Evolutionary conservation across 2,113 vertebrate genomes (phyloP).

Genomic region (Rostratula benghalensis): DNA sequence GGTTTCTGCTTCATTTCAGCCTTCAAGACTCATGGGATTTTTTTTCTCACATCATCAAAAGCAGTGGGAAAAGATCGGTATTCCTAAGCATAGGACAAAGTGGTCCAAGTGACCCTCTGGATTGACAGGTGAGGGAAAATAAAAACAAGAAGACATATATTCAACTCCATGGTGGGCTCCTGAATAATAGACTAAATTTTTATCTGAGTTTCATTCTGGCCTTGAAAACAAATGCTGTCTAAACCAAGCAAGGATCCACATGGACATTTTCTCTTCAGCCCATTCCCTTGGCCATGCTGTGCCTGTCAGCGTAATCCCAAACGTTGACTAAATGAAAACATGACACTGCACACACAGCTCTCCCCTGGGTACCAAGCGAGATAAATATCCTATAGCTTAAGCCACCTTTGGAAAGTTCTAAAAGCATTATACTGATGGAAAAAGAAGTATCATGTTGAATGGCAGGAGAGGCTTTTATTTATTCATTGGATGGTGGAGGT

Average conservation of each 20-base stretch:
- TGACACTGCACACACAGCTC: background rate
- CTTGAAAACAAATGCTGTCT: background rate
- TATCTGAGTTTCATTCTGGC: background rate
- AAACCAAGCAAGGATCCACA: background rate
- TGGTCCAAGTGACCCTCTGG: background rate
- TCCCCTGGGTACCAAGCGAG: background rate
- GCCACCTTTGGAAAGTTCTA: background rate
- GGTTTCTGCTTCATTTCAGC: constrained; percentile 38
- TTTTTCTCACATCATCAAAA: background rate
- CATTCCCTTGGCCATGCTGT: background rate
- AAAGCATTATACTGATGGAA: background rate
- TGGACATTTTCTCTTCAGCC: background rate
- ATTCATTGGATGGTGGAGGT: background rate
- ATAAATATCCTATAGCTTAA: background rate
- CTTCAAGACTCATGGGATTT: background rate
- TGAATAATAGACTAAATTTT: background rate
- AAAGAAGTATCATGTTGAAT: background rate
- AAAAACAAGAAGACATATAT: background rate
- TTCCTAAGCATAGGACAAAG: background rate
- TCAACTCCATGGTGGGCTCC: background rate
- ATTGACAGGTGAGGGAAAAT: background rate
- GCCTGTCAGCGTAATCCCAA: background rate
- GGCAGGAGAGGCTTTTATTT: background rate
- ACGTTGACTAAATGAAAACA: background rate
- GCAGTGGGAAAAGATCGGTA: background rate